Conservation (phyloP, 2,888 invertebrate genomes). For the Abrostola tripartita region DNA sequence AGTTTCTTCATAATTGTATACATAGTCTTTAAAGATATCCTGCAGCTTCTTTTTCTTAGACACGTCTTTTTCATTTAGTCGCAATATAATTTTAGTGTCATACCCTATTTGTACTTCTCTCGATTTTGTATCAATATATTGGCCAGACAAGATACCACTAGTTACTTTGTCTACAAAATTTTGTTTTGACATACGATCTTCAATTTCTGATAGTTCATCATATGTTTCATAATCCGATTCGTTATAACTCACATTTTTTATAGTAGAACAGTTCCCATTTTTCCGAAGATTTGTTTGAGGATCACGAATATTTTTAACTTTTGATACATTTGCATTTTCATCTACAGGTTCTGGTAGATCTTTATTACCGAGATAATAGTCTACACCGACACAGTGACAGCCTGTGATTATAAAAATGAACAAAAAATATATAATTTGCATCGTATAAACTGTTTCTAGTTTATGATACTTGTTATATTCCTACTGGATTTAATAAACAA, state of each 20-base stretch:
- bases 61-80: slow-evolving; percentile 9
- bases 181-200: slow-evolving; percentile 38
- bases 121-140: slow-evolving; percentile 14
- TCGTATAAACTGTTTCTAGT: slow-evolving; percentile 8
- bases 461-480: neutral
- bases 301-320: slow-evolving; percentile 9
- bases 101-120: slow-evolving; percentile 17
- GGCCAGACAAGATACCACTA: neutral
- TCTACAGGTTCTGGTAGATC: slow-evolving; percentile 20
- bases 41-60: slow-evolving; percentile 23
- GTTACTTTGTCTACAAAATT: slow-evolving; percentile 7
- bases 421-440: slow-evolving; percentile 25
- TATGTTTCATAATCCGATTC: slow-evolving; percentile 42
- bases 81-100: slow-evolving; percentile 19
- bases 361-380: slow-evolving; percentile 60
- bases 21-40: slow-evolving; percentile 60
- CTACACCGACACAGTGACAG: slow-evolving; percentile 57
- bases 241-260: neutral
- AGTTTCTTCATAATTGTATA: slow-evolving; percentile 16
- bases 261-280: slow-evolving; percentile 7
- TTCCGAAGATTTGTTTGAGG: slow-evolving; percentile 11
- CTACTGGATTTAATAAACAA: slow-evolving; percentile 15
- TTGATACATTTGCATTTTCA: slow-evolving; percentile 5
- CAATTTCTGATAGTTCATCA: slow-evolving; percentile 33
- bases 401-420: slow-evolving; percentile 34